Percentiles rank a stretch among this genome's conserved stretches.
Conservation (phyloP, 2,888 invertebrate genomes). For the Incurvaria masculella region DNA sequence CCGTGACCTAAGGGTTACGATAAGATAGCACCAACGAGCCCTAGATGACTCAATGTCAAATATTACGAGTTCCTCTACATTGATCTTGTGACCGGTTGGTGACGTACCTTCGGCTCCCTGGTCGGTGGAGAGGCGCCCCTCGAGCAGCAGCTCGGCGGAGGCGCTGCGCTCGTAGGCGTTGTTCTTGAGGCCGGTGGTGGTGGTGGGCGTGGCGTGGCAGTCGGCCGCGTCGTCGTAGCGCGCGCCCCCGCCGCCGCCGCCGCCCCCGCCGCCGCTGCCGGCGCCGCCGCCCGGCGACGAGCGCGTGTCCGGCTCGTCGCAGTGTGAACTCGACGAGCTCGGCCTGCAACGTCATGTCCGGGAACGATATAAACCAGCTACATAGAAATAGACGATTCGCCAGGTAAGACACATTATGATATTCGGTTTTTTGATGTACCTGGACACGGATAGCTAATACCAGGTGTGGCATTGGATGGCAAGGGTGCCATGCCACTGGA, state of each 20-base stretch:
- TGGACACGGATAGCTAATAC: not conserved
- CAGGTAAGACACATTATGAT: slow-evolving; percentile 10
- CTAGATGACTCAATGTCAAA: too few relatives aligned
- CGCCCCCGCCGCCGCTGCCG: slow-evolving; percentile 25
- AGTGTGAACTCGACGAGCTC: slow-evolving; percentile 52
- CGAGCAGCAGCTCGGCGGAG: slow-evolving; percentile 41
- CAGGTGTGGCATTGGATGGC: too few relatives aligned
- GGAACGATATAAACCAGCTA: not conserved
- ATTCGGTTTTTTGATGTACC: not conserved
- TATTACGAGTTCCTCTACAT: too few relatives aligned
- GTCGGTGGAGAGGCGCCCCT: slow-evolving; percentile 47
- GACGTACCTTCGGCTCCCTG: slow-evolving; percentile 50
- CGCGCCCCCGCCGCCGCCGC: slow-evolving; percentile 37
- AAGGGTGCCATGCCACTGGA: too few relatives aligned
- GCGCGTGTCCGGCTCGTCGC: slow-evolving; percentile 51
- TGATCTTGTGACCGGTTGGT: too few relatives aligned
- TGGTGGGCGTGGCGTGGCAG: slow-evolving; percentile 35
- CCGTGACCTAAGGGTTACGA: too few relatives aligned
- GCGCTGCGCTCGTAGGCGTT: slow-evolving; percentile 51
- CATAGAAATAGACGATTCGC: too few relatives aligned
- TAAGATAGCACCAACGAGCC: too few relatives aligned
- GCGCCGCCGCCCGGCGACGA: slow-evolving; percentile 45
- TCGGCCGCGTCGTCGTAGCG: slow-evolving; percentile 46
- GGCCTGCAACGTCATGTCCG: slow-evolving; percentile 33
- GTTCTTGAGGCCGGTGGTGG: slow-evolving; percentile 50